Evolutionary conservation across 2,797 vertebrate genomes (phyloP), one percentile per base, ranked within the genome.

Genomic region (Danio choprae): DNA sequence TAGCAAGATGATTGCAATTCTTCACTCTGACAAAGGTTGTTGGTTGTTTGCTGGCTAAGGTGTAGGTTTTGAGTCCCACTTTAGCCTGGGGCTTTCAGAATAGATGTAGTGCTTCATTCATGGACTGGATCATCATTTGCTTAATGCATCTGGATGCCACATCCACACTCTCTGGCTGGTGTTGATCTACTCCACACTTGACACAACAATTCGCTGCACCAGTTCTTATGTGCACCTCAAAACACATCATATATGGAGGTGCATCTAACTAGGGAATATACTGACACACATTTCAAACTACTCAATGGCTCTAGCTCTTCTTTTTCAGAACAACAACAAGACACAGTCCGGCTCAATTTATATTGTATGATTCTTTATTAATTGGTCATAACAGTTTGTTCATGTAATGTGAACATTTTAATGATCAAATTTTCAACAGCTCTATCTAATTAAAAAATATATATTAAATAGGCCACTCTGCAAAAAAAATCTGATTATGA

Each of bases 11-110:
- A 20, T n/a, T 53, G 7, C 67, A 15, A 60, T 69, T 50, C 50
- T 38, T 70, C 36, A 41, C 11, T 44, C 50, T 56, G 18, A 43
- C 16, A 77, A 64, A 6, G 8, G 13, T 51, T 64, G 75, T 41
- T 16, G 9, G 18, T 41, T 76, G 11, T 55, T 11, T 29, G 7
- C 16, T 0, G 46, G 5, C 29, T 51, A 46, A 63, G 11, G 36
- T 18, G 44, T n/a, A 51, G 40, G 29, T 51, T 75, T 64, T 64
- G 36, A 40, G 18, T 44, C 8, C 2, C 2, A 6, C 4, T 76
- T 77, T 56, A 55, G 40, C 40, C 40, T 67, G 38, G 44, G 15
- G 41, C 16, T 77, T 68, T 59, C 40, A 40, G 16, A 68, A 59
- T 1, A 59, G 64, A 59, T 59, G 36, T 18, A 3, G n/a, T 38